Conservation (phyloP, 2,888 invertebrate species). For the Glaucopsyche alexis region DNA sequence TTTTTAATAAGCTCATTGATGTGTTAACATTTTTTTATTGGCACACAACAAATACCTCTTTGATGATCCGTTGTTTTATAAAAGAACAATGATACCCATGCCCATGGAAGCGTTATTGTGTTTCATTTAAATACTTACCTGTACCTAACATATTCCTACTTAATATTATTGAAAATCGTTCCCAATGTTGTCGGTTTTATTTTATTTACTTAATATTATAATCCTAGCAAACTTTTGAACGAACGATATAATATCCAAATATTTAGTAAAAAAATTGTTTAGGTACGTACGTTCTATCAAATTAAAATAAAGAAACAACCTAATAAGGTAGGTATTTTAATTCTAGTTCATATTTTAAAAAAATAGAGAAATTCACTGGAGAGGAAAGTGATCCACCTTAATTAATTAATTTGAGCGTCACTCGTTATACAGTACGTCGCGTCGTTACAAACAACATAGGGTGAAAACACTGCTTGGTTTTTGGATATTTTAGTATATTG, state of each 20-base stretch:
- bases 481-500: not conserved
- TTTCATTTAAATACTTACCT: not conserved
- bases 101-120: not conserved
- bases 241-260: not conserved
- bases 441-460: not conserved
- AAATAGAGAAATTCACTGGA: not conserved
- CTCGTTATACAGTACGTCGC: not conserved
- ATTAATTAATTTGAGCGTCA: slow-evolving; percentile 21
- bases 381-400: not conserved
- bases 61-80: not conserved
- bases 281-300: too few species aligned
- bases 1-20: slow-evolving; percentile 16
- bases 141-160: too few species aligned
- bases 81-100: not conserved
- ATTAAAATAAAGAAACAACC: too few species aligned
- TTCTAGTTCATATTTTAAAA: not conserved
- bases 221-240: too few species aligned
- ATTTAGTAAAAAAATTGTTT: not conserved
- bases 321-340: not conserved
- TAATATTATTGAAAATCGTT: too few species aligned
- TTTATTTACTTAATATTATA: too few species aligned
- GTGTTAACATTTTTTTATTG: slow-evolving; percentile 15
- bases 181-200: too few species aligned
- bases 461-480: not conserved
- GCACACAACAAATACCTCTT: not conserved